Conservation (phyloP, 2,797 vertebrate genomes). For the Alca torda region DNA sequence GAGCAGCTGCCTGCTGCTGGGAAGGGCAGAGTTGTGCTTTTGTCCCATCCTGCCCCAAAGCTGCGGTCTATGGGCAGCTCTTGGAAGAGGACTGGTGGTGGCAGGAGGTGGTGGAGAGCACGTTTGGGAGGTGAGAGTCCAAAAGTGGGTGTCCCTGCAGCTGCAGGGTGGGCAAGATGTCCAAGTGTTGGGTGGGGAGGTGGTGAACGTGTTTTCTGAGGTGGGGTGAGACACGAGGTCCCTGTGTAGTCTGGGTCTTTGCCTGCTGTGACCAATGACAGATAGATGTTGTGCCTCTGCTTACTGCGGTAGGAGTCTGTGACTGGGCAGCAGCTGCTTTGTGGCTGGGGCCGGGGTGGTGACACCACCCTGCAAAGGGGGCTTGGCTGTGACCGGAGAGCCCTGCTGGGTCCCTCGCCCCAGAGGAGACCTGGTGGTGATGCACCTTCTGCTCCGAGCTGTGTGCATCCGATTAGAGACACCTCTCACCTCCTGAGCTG, state of each 20-base stretch:
- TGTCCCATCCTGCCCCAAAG: background rate
- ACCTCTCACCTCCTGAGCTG: background rate
- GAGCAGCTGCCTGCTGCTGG: background rate
- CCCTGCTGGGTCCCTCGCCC: rapidly evolving
- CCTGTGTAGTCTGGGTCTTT: background rate
- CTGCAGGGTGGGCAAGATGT: background rate
- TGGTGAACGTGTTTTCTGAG: background rate
- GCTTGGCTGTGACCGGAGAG: background rate
- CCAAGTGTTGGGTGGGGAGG: background rate
- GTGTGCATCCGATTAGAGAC: rapidly evolving
- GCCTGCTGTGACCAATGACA: background rate
- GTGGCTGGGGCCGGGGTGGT: rapidly evolving
- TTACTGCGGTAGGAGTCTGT: rapidly evolving
- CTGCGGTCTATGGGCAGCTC: rapidly evolving
- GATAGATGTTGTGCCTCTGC: rapidly evolving
- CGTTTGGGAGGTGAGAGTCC: background rate
- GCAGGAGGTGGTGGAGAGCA: background rate
- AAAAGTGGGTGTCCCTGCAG: background rate
- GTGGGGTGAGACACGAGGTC: background rate
- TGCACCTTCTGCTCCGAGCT: background rate
- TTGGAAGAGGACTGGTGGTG: background rate
- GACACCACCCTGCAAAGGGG: background rate
- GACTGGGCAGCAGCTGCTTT: background rate
- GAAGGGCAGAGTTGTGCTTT: background rate
- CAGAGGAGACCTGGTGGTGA: background rate